Percentiles rank a stretch among this genome's conserved stretches.
These are phyloP conservation scores for Alloscopus bannaensis DNA, from an alignment of 2,888 invertebrate genomes.

Conservation along the genomic window DNA sequence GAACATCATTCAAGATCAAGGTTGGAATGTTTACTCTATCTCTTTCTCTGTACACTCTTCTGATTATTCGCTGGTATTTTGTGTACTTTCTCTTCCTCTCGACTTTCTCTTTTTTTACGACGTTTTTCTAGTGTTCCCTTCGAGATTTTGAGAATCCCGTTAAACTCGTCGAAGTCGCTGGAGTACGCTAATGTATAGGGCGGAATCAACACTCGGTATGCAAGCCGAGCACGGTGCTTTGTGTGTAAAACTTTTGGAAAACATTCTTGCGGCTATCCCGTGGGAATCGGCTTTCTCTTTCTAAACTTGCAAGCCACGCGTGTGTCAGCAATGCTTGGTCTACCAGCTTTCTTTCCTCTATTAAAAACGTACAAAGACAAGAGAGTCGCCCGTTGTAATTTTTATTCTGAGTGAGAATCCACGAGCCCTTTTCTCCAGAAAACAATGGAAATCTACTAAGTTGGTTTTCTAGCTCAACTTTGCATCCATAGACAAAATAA, in stretches of 20 bases:
- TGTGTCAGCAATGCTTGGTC: background rate
- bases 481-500: no score
- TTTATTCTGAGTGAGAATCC: background rate
- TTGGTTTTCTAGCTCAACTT: no score
- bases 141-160: no score
- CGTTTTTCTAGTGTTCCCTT: background rate
- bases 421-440: background rate
- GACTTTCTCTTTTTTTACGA: slow-evolving; percentile 4
- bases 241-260: slow-evolving; percentile 34
- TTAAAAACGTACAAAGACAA: no score
- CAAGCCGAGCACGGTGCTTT: background rate
- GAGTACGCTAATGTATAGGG: slow-evolving; percentile 5
- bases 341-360: background rate
- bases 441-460: background rate
- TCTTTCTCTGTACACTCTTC: slow-evolving; percentile 1
- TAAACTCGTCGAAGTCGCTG: background rate
- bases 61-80: background rate
- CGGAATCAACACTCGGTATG: no score
- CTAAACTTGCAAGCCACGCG: slow-evolving; percentile 41
- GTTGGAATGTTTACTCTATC: slow-evolving; percentile 28
- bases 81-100: no score
- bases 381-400: background rate
- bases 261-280: slow-evolving; percentile 54
- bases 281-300: slow-evolving; percentile 52
- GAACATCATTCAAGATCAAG: slow-evolving; percentile 50